These are phyloP conservation scores for Phacellophora camtschatica DNA, from an alignment of 30 jellyfish, hydroid and myxozoan genomes.

Conservation along the genomic window DNA sequence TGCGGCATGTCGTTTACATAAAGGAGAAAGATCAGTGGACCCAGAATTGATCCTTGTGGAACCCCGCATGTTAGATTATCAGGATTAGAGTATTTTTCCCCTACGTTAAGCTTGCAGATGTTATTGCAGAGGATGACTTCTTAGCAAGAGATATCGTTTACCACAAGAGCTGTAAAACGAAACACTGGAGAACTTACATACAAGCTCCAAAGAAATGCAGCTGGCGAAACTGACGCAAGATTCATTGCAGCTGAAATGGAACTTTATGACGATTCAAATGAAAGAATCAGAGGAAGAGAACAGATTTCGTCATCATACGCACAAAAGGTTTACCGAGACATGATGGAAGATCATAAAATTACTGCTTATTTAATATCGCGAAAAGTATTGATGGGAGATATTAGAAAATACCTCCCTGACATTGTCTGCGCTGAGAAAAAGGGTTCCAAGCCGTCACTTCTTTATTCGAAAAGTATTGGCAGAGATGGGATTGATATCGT, in stretches of 20 bases:
- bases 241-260: constrained; percentile 7
- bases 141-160: background rate
- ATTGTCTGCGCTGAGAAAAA: background rate
- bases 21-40: no score
- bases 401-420: background rate
- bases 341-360: background rate
- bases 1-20: no score
- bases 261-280: background rate
- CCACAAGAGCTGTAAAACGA: background rate
- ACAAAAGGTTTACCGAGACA: background rate
- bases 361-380: background rate
- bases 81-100: no score
- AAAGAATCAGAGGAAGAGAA: background rate
- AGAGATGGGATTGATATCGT: background rate
- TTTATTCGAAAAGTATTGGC: background rate
- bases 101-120: background rate
- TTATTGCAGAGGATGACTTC: background rate
- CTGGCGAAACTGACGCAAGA: constrained; percentile 9
- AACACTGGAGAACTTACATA: background rate
- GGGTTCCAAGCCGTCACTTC: background rate
- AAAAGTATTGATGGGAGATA: background rate
- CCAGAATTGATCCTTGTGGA: no score
- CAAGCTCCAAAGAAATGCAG: constrained; percentile 7
- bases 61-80: no score
- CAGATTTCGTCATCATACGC: background rate